phyloP scores from a whole-genome alignment of 2,888 invertebrate species.

The Autographa pulchrina region DNA sequence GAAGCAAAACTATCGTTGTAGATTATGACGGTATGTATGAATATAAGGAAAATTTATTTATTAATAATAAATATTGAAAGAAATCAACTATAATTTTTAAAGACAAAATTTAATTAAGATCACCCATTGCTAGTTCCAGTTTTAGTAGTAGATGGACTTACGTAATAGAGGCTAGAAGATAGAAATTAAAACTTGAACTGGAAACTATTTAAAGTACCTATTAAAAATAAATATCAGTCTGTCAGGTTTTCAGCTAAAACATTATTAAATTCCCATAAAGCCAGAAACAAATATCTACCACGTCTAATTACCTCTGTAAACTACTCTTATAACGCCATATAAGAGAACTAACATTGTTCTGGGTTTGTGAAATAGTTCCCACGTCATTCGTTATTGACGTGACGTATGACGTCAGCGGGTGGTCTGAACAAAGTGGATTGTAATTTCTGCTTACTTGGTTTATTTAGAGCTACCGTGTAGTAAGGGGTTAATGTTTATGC shows the following conservation, averaged over 20 bases:
- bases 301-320: constrained; percentile 33
- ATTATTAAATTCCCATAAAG: background rate
- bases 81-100: no score
- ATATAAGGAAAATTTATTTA: no score
- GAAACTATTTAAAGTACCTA: no score
- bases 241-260: background rate
- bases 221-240: background rate
- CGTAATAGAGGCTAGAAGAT: no score
- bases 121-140: no score
- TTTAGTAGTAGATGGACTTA: no score
- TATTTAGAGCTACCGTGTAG: constrained; percentile 38
- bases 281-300: background rate
- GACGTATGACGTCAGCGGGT: constrained; percentile 78
- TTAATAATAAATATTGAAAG: no score
- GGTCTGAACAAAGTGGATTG: constrained; percentile 68
- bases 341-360: constrained; percentile 43
- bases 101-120: no score
- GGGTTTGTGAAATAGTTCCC: constrained; percentile 61
- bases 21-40: no score
- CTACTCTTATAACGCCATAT: constrained; percentile 23
- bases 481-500: constrained; percentile 20
- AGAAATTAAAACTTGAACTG: no score
- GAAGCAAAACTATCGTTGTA: background rate
- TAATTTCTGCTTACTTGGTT: constrained; percentile 29
- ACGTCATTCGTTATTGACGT: constrained; percentile 69